These are phyloP conservation scores for Pachymerium ferrugineum DNA, from an alignment of 2,888 invertebrate genomes.

Conservation along the genomic window DNA sequence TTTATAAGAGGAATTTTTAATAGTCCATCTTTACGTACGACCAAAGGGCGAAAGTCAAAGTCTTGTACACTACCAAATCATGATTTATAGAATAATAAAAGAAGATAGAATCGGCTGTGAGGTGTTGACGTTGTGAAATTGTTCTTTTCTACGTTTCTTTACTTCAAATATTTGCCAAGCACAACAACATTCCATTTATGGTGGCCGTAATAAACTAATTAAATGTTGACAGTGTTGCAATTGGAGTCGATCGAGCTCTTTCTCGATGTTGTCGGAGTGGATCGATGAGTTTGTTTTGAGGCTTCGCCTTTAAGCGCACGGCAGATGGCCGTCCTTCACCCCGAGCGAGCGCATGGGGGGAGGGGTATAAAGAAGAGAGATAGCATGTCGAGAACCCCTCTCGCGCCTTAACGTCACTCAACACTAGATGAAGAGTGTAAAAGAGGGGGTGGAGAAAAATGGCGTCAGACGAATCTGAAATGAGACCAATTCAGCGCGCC, in stretches of 20 bases:
- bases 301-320: slow-evolving; percentile 25
- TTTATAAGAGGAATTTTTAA: not conserved
- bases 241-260: slow-evolving; percentile 16
- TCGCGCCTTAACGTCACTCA: slow-evolving; percentile 18
- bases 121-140: no score
- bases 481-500: slow-evolving; percentile 19
- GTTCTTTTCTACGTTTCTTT: not conserved
- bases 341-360: not conserved
- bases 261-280: slow-evolving; percentile 14
- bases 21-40: not conserved
- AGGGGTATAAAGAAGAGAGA: not conserved
- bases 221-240: slow-evolving; percentile 24
- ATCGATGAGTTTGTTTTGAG: slow-evolving; percentile 27
- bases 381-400: slow-evolving; percentile 4
- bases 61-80: not conserved
- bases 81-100: not conserved
- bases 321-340: slow-evolving; percentile 27
- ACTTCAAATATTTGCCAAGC: not conserved
- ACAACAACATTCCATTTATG: not conserved
- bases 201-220: slow-evolving; percentile 16
- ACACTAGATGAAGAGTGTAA: slow-evolving; percentile 1
- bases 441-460: slow-evolving; percentile 19
- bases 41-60: not conserved
- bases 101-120: not conserved
- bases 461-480: slow-evolving; percentile 27